A percentile compares a stretch with the other conserved stretches of the same genome.
phyloP scores from a whole-genome alignment of 2,888 invertebrate species.

The Drosophila stalkeri region DNA sequence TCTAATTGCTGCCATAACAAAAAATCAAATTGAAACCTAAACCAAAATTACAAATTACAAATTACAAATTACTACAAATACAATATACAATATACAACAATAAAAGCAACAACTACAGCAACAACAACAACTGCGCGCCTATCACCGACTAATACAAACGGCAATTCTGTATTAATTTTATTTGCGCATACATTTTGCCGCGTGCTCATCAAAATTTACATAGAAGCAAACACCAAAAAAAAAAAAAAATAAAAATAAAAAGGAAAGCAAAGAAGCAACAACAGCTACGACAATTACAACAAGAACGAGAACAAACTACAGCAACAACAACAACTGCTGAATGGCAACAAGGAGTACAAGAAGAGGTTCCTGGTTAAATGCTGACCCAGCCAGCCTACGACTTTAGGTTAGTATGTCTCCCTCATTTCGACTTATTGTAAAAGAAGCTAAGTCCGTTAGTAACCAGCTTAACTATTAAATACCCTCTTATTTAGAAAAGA shows the following conservation, averaged over 20 bases:
- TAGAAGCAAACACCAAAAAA: constrained; percentile 68
- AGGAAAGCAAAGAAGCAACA: constrained; percentile 18
- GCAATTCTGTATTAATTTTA: constrained; percentile 76
- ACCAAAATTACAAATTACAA: constrained; percentile 9
- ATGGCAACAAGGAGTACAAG: constrained; percentile 48
- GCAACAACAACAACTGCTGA: constrained; percentile 46
- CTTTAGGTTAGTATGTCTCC: constrained; percentile 77
- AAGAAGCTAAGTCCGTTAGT: neutral
- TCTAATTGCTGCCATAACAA: constrained; percentile 41
- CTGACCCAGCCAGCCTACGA: constrained; percentile 71
- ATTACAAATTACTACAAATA: constrained; percentile 23
- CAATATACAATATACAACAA: constrained; percentile 41
- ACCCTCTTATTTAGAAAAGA: constrained; percentile 11
- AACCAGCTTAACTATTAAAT: neutral
- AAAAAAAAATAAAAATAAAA: constrained; percentile 32
- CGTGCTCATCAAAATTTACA: constrained; percentile 77
- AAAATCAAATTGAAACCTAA: constrained; percentile 21
- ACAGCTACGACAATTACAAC: constrained; percentile 24
- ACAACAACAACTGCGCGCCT: constrained; percentile 41
- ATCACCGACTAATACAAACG: constrained; percentile 54
- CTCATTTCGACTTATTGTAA: constrained; percentile 50
- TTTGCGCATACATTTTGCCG: constrained; percentile 69
- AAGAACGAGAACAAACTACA: constrained; percentile 6
- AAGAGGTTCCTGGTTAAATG: constrained; percentile 71
- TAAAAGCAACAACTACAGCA: constrained; percentile 44